Conservation (phyloP, 2,888 invertebrate genomes). For the Xestia xanthographa region DNA sequence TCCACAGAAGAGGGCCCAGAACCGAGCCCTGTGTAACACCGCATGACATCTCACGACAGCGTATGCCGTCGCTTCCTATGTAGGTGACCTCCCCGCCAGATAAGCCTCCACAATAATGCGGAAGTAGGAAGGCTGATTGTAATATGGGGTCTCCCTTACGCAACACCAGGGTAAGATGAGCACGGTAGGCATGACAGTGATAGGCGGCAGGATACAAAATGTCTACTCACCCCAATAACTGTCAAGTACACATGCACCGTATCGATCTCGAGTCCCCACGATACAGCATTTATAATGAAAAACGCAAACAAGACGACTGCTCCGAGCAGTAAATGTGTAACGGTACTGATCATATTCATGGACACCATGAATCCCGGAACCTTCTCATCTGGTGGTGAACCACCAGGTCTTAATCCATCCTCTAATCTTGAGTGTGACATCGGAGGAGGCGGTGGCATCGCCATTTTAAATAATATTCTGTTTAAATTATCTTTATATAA, state of each 20-base stretch:
- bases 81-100: neutral
- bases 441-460: slow-evolving; percentile 57
- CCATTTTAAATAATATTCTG: slow-evolving; percentile 31
- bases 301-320: slow-evolving; percentile 70
- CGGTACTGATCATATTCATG: slow-evolving; percentile 69
- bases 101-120: neutral
- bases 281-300: neutral
- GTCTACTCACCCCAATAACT: slow-evolving; percentile 78
- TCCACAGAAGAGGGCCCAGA: neutral
- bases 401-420: slow-evolving; percentile 25
- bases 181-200: no score
- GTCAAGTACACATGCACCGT: slow-evolving; percentile 77
- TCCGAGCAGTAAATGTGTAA: slow-evolving; percentile 74
- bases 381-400: slow-evolving; percentile 22
- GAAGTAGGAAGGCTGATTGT: neutral
- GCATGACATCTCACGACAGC: neutral
- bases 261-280: slow-evolving; percentile 1
- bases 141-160: neutral
- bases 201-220: neutral
- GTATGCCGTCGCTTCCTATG: neutral
- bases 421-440: slow-evolving; percentile 55
- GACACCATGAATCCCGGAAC: slow-evolving; percentile 52
- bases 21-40: neutral
- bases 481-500: neutral
- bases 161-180: neutral